These are phyloP conservation scores for Zaprionus bogoriensis DNA, from an alignment of 2,888 invertebrate genomes.

Conservation along the genomic window DNA sequence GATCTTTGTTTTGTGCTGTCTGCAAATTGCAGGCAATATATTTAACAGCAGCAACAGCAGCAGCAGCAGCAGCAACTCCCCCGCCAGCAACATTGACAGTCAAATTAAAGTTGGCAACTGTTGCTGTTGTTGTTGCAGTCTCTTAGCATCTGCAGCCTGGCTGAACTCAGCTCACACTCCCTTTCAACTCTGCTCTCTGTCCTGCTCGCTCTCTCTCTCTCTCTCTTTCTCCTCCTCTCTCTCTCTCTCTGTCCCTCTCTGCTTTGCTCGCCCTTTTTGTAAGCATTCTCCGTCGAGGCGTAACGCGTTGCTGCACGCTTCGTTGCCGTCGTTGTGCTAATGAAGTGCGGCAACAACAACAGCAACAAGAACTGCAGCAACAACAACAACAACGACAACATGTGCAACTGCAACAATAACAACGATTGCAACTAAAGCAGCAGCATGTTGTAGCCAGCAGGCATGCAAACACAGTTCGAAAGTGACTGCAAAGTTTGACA, in stretches of 20 bases:
- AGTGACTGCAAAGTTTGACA: slow-evolving; percentile 12
- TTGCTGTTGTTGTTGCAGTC: slow-evolving; percentile 22
- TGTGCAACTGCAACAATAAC: slow-evolving; percentile 28
- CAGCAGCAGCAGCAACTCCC: slow-evolving; percentile 15
- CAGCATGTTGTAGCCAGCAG: slow-evolving; percentile 21
- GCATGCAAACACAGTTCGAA: slow-evolving; percentile 22
- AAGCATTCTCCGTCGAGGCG: slow-evolving; percentile 58
- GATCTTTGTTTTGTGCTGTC: slow-evolving; percentile 58
- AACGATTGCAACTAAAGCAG: background rate
- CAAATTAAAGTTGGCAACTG: slow-evolving; percentile 67
- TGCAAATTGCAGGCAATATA: slow-evolving; percentile 63
- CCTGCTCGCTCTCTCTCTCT: background rate
- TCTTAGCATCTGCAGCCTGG: slow-evolving; percentile 44
- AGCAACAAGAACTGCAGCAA: slow-evolving; percentile 15
- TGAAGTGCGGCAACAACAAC: slow-evolving; percentile 64
- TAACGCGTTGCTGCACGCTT: slow-evolving; percentile 64
- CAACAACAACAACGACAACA: slow-evolving; percentile 21
- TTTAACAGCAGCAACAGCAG: slow-evolving; percentile 28
- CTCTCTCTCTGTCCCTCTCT: slow-evolving; percentile 8
- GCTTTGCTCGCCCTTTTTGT: slow-evolving; percentile 14
- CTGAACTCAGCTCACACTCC: slow-evolving; percentile 6
- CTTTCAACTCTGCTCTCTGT: slow-evolving; percentile 3
- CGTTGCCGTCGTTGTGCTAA: slow-evolving; percentile 67
- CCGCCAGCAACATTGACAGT: slow-evolving; percentile 45
- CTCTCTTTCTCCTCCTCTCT: slow-evolving; percentile 1